These are phyloP conservation scores for Peucedramus taeniatus DNA, from an alignment of 2,113 vertebrate genomes.

Conservation along the genomic window DNA sequence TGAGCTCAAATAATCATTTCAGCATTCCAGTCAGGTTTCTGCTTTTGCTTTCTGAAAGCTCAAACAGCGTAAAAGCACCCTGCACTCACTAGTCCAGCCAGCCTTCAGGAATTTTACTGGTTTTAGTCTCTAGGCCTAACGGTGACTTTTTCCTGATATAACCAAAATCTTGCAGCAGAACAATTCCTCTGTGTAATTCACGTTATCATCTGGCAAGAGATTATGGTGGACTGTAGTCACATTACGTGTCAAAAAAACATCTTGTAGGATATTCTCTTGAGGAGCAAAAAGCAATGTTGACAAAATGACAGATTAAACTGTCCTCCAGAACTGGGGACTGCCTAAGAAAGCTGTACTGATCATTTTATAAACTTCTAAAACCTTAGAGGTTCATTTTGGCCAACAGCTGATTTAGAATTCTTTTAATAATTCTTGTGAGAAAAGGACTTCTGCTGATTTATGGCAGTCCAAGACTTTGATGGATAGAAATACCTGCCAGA, in stretches of 20 bases:
- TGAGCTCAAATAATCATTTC: not conserved
- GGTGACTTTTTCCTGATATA: constrained; percentile 15
- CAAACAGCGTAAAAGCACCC: not conserved
- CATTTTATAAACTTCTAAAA: constrained; percentile 15
- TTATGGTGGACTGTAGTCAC: not conserved
- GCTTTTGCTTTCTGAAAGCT: not conserved
- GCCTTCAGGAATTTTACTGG: not conserved
- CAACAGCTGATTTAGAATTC: not conserved
- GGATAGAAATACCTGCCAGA: not conserved
- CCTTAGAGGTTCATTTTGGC: not conserved
- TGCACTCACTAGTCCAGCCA: not conserved
- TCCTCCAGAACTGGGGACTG: not conserved
- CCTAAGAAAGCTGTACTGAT: not conserved
- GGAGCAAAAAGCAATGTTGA: not conserved
- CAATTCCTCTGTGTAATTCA: not conserved
- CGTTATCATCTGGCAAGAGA: not conserved
- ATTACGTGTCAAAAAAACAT: not conserved
- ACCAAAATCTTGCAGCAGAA: constrained; percentile 20
- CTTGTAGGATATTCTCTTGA: not conserved
- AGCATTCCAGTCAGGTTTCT: not conserved
- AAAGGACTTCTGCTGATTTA: not conserved
- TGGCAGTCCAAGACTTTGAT: not conserved
- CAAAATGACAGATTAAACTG: not conserved
- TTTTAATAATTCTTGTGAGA: not conserved
- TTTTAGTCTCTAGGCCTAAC: not conserved